Evolutionary conservation across 2,797 vertebrate species (phyloP).

Genomic region (Nannoperca obscura): DNA sequence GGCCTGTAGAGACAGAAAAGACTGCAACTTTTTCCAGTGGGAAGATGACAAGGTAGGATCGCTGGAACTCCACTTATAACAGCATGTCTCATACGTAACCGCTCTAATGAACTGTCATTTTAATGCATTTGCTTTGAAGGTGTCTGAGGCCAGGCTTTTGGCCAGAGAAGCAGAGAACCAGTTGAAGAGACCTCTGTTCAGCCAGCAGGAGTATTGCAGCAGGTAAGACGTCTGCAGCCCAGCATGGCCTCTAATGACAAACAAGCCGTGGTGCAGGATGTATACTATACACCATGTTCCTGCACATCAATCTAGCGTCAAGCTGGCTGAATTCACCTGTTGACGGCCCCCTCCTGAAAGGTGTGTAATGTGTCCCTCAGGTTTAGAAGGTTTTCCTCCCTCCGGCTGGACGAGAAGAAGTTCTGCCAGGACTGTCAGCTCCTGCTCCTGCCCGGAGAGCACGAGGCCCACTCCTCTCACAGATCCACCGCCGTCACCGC

Average conservation of each 20-base stretch:
- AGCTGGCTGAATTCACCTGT: neutral
- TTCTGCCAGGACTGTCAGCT: slow-evolving; percentile 93
- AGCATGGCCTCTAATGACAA: neutral
- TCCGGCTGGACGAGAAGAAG: slow-evolving; percentile 84
- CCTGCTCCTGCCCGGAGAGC: slow-evolving; percentile 87
- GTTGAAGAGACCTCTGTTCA: slow-evolving; percentile 82
- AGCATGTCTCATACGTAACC: rapidly evolving
- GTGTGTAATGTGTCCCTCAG: slow-evolving; percentile 76
- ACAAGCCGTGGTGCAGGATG: neutral
- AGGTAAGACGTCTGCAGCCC: slow-evolving; percentile 80
- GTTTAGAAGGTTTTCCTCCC: slow-evolving; percentile 84
- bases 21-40: slow-evolving; percentile 97
- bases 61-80: rapidly evolving
- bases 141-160: slow-evolving; percentile 87
- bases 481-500: slow-evolving; percentile 72
- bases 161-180: slow-evolving; percentile 88
- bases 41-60: slow-evolving; percentile 92
- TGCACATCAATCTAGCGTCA: neutral
- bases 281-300: neutral
- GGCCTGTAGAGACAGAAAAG: slow-evolving; percentile 94
- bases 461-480: slow-evolving; percentile 83
- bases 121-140: slow-evolving; percentile 75
- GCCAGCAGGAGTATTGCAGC: slow-evolving; percentile 83
- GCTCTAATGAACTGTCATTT: neutral
- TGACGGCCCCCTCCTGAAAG: neutral